These are phyloP conservation scores for Cephalotes varians DNA, from an alignment of 2,888 invertebrate genomes.

Conservation along the genomic window DNA sequence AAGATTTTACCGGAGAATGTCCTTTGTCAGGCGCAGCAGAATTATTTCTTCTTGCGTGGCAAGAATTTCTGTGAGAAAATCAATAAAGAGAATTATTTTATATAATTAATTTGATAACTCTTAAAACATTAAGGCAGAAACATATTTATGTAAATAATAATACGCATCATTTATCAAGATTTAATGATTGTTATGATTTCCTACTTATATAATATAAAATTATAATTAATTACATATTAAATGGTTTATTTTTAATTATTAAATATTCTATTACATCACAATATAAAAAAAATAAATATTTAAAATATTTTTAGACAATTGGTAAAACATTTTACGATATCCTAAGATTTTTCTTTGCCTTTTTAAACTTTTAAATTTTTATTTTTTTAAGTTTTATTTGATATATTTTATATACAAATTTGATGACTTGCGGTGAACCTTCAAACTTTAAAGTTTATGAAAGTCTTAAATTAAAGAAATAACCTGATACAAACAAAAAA, in stretches of 20 bases:
- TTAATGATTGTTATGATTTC: not conserved
- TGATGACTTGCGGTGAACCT: not conserved
- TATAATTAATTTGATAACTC: not conserved
- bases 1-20: slow-evolving; percentile 44
- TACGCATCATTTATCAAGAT: not conserved
- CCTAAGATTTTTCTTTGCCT: not conserved
- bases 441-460: not conserved
- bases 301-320: not conserved
- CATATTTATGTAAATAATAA: not conserved
- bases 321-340: not conserved
- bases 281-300: not conserved
- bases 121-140: not conserved
- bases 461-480: not conserved
- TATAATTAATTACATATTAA: not conserved
- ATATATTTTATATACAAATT: not conserved
- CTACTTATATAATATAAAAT: not conserved
- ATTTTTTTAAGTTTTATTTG: not conserved
- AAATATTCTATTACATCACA: not conserved
- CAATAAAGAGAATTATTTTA: not conserved
- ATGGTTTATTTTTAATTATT: not conserved
- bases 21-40: not conserved
- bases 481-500: not conserved
- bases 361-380: not conserved
- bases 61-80: not conserved
- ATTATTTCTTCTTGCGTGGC: not conserved